A percentile compares a stretch with the other conserved stretches of the same genome.
These are phyloP conservation scores for Morus bassanus DNA, from an alignment of 2,797 vertebrate genomes.

Conservation along the genomic window DNA sequence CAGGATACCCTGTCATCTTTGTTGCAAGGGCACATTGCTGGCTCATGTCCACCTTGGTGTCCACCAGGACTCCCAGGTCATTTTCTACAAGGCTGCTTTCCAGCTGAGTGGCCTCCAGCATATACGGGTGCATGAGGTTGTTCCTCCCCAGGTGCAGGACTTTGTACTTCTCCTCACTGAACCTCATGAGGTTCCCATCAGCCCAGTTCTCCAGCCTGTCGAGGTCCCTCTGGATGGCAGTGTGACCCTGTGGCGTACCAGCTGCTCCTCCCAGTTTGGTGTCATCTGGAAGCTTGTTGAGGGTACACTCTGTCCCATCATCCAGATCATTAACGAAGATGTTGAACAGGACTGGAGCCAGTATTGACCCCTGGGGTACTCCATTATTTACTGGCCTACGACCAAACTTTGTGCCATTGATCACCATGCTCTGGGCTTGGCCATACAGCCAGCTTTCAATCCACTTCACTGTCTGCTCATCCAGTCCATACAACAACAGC, in stretches of 20 bases:
- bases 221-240: not conserved
- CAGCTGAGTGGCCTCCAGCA: not conserved
- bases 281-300: not conserved
- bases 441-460: not conserved
- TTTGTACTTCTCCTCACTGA: not conserved
- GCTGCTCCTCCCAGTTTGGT: not conserved
- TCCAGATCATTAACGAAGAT: not conserved
- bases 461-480: not conserved
- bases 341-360: not conserved
- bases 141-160: not conserved
- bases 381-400: not conserved
- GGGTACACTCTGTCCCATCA: not conserved
- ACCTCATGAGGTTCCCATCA: not conserved
- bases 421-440: not conserved
- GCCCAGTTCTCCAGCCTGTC: not conserved
- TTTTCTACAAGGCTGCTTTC: not conserved
- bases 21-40: not conserved
- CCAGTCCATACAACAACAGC: not conserved
- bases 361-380: not conserved
- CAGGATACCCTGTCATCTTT: not conserved
- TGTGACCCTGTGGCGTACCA: not conserved
- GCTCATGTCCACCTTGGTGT: not conserved
- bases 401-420: not conserved
- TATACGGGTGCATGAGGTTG: not conserved
- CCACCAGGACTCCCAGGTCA: not conserved